These are phyloP conservation scores for Temnothorax longispinosus DNA, from an alignment of 1,140 invertebrate genomes.

Conservation along the genomic window DNA sequence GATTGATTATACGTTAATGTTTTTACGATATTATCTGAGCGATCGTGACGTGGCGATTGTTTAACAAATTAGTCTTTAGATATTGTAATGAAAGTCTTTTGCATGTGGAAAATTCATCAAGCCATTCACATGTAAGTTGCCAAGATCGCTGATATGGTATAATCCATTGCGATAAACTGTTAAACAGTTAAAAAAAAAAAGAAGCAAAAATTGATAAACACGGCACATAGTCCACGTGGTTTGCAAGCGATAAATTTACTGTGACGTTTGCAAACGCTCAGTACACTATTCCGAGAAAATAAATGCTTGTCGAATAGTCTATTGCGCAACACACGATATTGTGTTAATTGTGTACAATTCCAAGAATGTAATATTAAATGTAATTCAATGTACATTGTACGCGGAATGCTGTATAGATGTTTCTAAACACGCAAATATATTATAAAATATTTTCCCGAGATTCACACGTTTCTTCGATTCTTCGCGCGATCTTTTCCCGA, in stretches of 20 bases:
- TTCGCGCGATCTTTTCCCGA: background rate
- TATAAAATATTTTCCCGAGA: constrained; percentile 67
- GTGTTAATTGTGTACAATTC: constrained; percentile 80
- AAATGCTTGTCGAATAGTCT: constrained; percentile 73
- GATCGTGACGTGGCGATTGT: constrained; percentile 25
- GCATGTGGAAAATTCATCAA: constrained; percentile 12
- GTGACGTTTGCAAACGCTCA: constrained; percentile 63
- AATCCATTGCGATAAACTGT: constrained; percentile 75
- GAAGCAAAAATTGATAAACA: constrained; percentile 42
- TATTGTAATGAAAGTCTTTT: constrained; percentile 47
- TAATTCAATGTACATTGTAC: constrained; percentile 82
- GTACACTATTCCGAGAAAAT: constrained; percentile 72
- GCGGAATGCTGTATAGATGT: constrained; percentile 83
- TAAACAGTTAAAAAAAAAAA: constrained; percentile 73
- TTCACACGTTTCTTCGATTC: constrained; percentile 5
- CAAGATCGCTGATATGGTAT: constrained; percentile 68
- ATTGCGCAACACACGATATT: constrained; percentile 76
- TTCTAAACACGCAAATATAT: constrained; percentile 83
- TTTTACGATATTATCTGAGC: constrained; percentile 18
- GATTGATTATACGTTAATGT: constrained; percentile 12
- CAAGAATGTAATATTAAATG: constrained; percentile 81
- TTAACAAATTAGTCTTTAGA: constrained; percentile 47
- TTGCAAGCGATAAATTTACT: constrained; percentile 66
- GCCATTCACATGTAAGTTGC: constrained; percentile 59
- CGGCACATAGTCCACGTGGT: constrained; percentile 42